Base-by-base conservation (phyloP, 2,888 invertebrate species). In the Bembecia ichneumoniformis region DNA sequence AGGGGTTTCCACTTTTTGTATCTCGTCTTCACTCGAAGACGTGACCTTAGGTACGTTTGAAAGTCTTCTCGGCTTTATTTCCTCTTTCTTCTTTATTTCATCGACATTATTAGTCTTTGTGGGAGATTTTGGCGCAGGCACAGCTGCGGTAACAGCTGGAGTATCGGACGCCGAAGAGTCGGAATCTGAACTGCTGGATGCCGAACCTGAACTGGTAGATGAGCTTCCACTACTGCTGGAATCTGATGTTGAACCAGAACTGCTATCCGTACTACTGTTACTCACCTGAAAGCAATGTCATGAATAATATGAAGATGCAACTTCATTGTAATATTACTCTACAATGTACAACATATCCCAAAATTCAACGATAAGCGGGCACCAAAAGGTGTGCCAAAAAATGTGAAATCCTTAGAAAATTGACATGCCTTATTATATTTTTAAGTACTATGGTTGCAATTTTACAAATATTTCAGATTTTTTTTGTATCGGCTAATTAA, bases 181-280 rank as follows among this genome's bases (percentile, higher is more conserved):
- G 0, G 91, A 90, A 58, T 93, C 94, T 0, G 91, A 90, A 60
- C 91, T 92, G 40, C 91, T 90, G 2, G 90, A 91, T 0, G 90
- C 92, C 3, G 92, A 91, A 43, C 90, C 93, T 0, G 93, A 92
- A 50, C 90, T 91, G 53, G 91, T 91, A 0, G 93, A 90, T 0
- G 91, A 91, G 52, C 91, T 91, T 40, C 90, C 92, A 61, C 92
- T 90, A 51, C 90, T 90, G 62, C 90, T 92, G 0, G 91, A 92
- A 58, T 91, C 93, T 0, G 93, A 92, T 3, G 90, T 86, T 9
- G 91, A 90, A 4, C 89, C 91, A 34, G 92, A 91, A 59, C 90
- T 90, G 52, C 90, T 90, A 58, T 91, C 91, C 13, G 90, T 89
- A 58, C 88, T 89, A 55, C 87, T 88, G 57, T 88, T 89, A 52